Conservation (phyloP, 2,113 vertebrate genomes). For the Leptobrachium leishanense region DNA sequence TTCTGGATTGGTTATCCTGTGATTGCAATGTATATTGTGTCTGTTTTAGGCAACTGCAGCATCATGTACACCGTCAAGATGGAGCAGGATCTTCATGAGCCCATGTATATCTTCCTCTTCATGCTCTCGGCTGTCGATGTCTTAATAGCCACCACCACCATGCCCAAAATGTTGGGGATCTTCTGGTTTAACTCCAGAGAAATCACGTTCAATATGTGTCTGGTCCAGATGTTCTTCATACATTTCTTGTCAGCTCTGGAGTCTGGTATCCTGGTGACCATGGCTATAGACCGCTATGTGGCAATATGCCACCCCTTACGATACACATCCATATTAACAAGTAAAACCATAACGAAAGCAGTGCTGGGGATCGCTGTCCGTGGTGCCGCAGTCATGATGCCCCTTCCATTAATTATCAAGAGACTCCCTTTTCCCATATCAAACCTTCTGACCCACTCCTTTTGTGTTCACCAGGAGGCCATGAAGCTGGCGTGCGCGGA, state of each 20-base stretch:
- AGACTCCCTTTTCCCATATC: constrained; percentile 54
- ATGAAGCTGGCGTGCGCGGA: constrained; percentile 63
- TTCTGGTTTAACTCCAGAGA: neutral
- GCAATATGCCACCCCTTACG: constrained; percentile 55
- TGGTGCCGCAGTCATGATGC: constrained; percentile 50
- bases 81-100: constrained; percentile 18
- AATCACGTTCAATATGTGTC: constrained; percentile 18
- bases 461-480: constrained; percentile 66
- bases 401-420: constrained; percentile 61
- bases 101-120: constrained; percentile 35
- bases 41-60: neutral
- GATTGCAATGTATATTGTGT: neutral
- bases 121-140: constrained; percentile 9
- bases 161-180: constrained; percentile 30
- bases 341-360: constrained; percentile 34
- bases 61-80: constrained; percentile 16
- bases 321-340: constrained; percentile 52
- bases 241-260: constrained; percentile 20
- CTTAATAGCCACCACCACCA: neutral
- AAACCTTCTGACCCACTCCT: constrained; percentile 60
- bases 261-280: constrained; percentile 16
- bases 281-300: constrained; percentile 48
- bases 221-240: constrained; percentile 43
- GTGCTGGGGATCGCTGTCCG: constrained; percentile 13
- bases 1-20: constrained; percentile 25